phyloP scores from a whole-genome alignment of 2,888 invertebrate species.

The Argyra leucocephala region DNA sequence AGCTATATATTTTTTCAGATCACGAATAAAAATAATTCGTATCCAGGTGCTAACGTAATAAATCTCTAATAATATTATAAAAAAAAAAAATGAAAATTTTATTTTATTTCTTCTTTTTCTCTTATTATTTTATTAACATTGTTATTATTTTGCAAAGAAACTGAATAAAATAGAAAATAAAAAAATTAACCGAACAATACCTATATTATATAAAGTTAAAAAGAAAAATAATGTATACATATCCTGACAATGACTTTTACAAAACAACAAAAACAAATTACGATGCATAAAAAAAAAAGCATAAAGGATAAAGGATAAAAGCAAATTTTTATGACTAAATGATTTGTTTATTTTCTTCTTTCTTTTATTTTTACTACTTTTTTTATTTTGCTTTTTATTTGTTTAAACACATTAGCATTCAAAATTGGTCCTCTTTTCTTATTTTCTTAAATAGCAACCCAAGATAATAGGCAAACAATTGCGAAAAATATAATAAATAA shows the following conservation, averaged over 20 bases:
- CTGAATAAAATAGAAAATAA: too few species aligned
- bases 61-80: neutral
- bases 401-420: neutral
- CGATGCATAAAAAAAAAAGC: neutral
- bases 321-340: conserved; percentile 6
- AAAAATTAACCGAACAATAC: neutral
- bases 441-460: neutral
- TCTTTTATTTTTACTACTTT: neutral
- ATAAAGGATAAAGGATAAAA: conserved; percentile 3
- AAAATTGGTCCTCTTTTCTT: neutral
- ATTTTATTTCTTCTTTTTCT: neutral
- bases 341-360: neutral
- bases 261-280: neutral
- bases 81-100: neutral
- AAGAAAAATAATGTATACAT: neutral
- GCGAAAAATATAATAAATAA: neutral
- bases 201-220: too few species aligned
- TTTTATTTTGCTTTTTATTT: neutral
- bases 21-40: neutral
- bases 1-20: neutral
- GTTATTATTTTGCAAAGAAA: neutral
- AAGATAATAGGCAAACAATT: neutral
- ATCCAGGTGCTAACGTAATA: neutral
- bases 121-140: neutral
- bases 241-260: neutral